These are phyloP conservation scores for Malacosoma neustria DNA, from an alignment of 2,888 invertebrate genomes.

Conservation along the genomic window DNA sequence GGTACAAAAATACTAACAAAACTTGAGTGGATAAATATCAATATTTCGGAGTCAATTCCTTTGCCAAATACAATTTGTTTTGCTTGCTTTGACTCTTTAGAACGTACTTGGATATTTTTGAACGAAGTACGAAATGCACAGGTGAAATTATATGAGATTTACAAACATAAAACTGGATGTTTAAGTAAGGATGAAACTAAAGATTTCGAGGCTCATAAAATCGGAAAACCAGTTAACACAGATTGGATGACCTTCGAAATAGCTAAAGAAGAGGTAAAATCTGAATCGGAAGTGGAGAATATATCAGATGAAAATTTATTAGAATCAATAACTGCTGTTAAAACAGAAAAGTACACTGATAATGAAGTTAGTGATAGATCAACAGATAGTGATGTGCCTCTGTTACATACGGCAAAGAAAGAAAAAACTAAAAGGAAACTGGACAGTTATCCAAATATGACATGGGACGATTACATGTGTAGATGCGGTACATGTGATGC, in stretches of 20 bases:
- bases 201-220: conserved; percentile 9
- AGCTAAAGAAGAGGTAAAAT: conserved; percentile 40
- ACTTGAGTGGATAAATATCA: conserved; percentile 61
- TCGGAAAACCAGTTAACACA: conserved; percentile 43
- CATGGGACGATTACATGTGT: conserved; percentile 56
- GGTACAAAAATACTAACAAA: conserved; percentile 48
- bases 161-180: conserved; percentile 3
- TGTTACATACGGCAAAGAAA: conserved; percentile 30
- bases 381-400: conserved; percentile 47
- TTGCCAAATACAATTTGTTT: conserved; percentile 59
- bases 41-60: conserved; percentile 29
- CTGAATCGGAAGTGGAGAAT: conserved; percentile 24
- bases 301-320: conserved; percentile 18
- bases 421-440: conserved; percentile 32
- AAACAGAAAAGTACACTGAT: conserved; percentile 32
- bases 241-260: conserved; percentile 50
- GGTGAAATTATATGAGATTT: conserved; percentile 37
- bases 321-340: conserved; percentile 25
- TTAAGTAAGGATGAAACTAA: conserved; percentile 13
- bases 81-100: conserved; percentile 56
- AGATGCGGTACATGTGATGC: conserved; percentile 57
- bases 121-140: conserved; percentile 52
- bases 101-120: conserved; percentile 57
- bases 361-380: conserved; percentile 27
- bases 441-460: conserved; percentile 16